Percentiles rank a stretch among this genome's conserved stretches.
Conservation (phyloP, 2,888 invertebrate species). For the Gandaritis pyraliata region DNA sequence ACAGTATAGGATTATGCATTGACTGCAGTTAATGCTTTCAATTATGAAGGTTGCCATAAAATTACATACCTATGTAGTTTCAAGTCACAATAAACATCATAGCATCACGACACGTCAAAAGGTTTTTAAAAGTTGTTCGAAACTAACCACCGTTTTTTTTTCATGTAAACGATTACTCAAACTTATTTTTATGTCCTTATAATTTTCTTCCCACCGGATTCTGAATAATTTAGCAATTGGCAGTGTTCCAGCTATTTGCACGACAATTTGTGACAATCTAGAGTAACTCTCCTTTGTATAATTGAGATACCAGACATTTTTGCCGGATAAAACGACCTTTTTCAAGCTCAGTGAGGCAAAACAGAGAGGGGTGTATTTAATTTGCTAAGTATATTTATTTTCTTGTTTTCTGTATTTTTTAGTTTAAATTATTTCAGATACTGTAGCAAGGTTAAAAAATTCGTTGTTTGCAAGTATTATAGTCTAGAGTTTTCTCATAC, state of each 20-base stretch:
- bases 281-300: conserved; percentile 31
- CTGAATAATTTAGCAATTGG: conserved; percentile 33
- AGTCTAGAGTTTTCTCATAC: background rate
- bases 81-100: background rate
- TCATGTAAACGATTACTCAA: conserved; percentile 6
- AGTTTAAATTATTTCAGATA: background rate
- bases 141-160: background rate
- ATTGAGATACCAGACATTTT: conserved; percentile 21
- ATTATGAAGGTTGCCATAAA: background rate
- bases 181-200: conserved; percentile 2
- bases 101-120: too few relatives aligned
- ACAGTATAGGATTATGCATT: background rate
- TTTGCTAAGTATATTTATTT: conserved; percentile 6
- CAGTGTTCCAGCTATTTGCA: conserved; percentile 32
- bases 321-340: conserved; percentile 13
- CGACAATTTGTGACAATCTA: conserved; percentile 30
- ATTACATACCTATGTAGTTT: background rate
- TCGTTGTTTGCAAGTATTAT: background rate
- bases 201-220: conserved; percentile 7
- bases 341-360: conserved; percentile 7
- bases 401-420: background rate
- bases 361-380: conserved; percentile 3
- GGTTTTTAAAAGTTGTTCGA: too few relatives aligned
- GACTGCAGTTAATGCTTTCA: background rate
- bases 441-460: background rate